Percentiles rank a stretch among this genome's conserved stretches.
phyloP scores from a whole-genome alignment of 1,140 invertebrate genomes.

The Teleopsis dalmanni region DNA sequence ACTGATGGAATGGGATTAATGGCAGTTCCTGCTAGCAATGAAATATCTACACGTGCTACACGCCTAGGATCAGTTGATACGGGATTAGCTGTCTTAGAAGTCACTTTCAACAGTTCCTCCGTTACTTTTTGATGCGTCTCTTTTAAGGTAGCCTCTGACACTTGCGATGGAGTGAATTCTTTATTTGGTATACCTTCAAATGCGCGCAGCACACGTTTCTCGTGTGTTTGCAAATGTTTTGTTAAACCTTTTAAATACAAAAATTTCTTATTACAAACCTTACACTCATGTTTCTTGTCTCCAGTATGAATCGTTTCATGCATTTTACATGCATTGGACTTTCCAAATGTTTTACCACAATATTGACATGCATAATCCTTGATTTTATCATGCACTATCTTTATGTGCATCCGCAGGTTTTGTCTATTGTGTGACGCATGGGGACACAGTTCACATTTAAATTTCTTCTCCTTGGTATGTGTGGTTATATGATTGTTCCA shows the following conservation, averaged over 20 bases:
- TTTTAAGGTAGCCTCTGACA: constrained; percentile 12
- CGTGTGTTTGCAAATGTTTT: constrained; percentile 40
- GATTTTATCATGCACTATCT: constrained; percentile 41
- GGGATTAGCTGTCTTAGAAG: constrained; percentile 34
- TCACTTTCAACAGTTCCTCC: constrained; percentile 37
- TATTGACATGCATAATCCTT: constrained; percentile 41
- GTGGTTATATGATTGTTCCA: constrained; percentile 41
- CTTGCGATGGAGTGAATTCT: constrained; percentile 11
- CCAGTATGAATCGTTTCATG: constrained; percentile 47
- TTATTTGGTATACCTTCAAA: constrained; percentile 29
- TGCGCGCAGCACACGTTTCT: constrained; percentile 34
- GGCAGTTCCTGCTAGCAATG: constrained; percentile 31
- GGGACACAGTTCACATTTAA: constrained; percentile 37
- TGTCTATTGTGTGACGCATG: constrained; percentile 39
- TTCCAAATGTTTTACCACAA: constrained; percentile 41
- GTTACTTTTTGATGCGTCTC: constrained; percentile 27
- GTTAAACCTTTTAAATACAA: constrained; percentile 39
- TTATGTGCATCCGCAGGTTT: constrained; percentile 36
- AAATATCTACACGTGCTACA: constrained; percentile 33
- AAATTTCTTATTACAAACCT: constrained; percentile 39
- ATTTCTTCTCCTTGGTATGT: constrained; percentile 40
- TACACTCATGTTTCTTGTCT: constrained; percentile 43
- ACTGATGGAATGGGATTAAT: constrained; percentile 38
- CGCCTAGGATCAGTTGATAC: constrained; percentile 36
- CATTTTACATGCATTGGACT: constrained; percentile 40